Evolutionary conservation across 1,140 invertebrate genomes (phyloP), one percentile per base, ranked within the genome.

Genomic region (Zaprionus tsacasi): DNA sequence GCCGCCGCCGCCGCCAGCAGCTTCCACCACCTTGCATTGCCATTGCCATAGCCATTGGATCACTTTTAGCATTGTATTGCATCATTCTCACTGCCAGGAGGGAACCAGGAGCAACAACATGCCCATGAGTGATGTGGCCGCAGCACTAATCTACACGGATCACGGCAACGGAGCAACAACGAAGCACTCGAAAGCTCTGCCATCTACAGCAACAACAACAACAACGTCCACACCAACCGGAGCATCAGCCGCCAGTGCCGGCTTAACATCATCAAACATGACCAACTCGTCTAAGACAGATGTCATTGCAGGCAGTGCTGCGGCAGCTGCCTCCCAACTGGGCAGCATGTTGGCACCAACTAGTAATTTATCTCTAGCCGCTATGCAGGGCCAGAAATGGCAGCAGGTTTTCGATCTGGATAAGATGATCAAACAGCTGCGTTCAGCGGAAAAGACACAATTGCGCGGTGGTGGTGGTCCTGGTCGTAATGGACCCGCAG

Each of bases 391-490:
- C 0, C 91, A 91, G 30, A 91, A 91, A 27, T 92, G 91, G 91
- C 81, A 86, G 21, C 81, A 88, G 58, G 64, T 86, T 25, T 91
- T 91, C 4, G 91, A 92, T 61, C 48, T 92, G 65, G 91, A 92
- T 15, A 92, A 92, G 57, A 69, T 92, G n/a, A 78, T 92, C 25
- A 92, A 92, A 21, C 91, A 92, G 48, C 38, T 92, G 3, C 87
- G 91, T 15, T 73, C 78, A 11, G 87, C 91, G 1, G 91, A 92
- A 43, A 92, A 91, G 50, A 73, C 72, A 2, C 82, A 89, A 52
- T 21, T 86, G n/a, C 82, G 88, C 5, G 89, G 81, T 2, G 81
- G 79, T 17, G 40, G 76, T 17, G 40, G n/a, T 45, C 35, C 50
- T 12, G 35, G 40, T 15, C 55, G 50, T 25, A 57, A 15, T 48